A percentile compares a stretch with the other conserved stretches of the same genome.
Conservation (phyloP, 2,797 vertebrate genomes). For the Parotocinclus haroldoi region DNA sequence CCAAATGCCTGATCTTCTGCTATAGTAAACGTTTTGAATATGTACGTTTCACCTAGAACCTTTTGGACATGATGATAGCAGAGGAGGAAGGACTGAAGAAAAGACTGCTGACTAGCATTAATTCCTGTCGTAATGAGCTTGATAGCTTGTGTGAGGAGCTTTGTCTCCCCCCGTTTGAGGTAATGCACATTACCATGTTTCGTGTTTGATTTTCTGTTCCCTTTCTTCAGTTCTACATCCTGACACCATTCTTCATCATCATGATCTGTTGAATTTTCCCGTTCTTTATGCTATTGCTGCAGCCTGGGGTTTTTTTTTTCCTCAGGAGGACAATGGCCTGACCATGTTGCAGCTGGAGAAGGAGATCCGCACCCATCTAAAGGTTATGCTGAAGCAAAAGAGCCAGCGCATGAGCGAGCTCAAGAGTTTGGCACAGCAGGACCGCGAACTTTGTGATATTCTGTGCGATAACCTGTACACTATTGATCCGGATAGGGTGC, state of each 20-base stretch:
- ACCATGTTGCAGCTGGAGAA: conserved; percentile 89
- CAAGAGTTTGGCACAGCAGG: conserved; percentile 71
- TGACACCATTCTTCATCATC: no score
- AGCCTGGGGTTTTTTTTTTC: neutral
- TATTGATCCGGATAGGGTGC: conserved; percentile 62
- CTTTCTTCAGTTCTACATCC: neutral
- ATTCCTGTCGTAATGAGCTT: conserved; percentile 72
- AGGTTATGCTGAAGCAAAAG: conserved; percentile 80
- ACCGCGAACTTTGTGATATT: conserved; percentile 79
- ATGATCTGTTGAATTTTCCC: neutral
- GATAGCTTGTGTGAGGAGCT: conserved; percentile 75
- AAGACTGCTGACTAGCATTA: conserved; percentile 77
- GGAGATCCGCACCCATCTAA: conserved; percentile 76
- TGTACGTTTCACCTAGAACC: conserved; percentile 59
- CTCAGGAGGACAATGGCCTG: conserved; percentile 74
- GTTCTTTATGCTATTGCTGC: conserved; percentile 1
- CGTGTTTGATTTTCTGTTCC: no score
- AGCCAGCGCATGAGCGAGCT: conserved; percentile 81
- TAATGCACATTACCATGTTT: conserved; percentile 53
- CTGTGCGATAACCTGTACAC: conserved; percentile 70
- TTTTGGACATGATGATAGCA: conserved; percentile 87
- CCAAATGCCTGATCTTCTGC: neutral
- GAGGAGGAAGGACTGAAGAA: conserved; percentile 84
- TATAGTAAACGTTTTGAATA: neutral
- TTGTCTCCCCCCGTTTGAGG: conserved; percentile 75